A percentile compares a stretch with the other conserved stretches of the same genome.
phyloP scores from a whole-genome alignment of 2,113 vertebrate genomes.

The Sphyrna mokarran region DNA sequence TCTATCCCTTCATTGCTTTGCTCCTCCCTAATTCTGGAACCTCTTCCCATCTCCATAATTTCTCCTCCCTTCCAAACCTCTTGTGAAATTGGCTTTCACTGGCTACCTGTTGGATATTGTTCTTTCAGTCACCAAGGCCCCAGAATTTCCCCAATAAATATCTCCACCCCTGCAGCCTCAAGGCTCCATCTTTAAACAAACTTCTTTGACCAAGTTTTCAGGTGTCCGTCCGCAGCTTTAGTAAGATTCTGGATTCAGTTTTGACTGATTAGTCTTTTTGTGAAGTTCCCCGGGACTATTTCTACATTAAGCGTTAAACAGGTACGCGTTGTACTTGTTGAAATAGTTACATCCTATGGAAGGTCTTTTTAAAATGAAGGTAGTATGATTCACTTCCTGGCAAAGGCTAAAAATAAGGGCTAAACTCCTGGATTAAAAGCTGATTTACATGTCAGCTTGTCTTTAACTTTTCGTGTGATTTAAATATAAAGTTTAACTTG shows the following conservation, averaged over 20 bases:
- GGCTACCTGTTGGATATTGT: neutral
- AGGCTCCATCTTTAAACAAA: neutral
- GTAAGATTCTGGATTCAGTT: neutral
- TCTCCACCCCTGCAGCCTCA: neutral
- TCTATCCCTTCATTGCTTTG: neutral
- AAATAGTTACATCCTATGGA: neutral
- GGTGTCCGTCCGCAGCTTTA: neutral
- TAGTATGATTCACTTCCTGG: no score
- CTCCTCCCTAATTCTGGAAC: neutral
- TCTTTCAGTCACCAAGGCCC: neutral
- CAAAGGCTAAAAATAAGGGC: neutral
- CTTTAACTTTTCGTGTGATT: neutral
- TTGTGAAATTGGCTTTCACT: neutral
- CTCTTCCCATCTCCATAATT: neutral
- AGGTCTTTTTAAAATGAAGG: neutral
- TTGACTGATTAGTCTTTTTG: neutral
- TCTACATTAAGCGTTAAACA: neutral
- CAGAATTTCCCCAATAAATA: neutral
- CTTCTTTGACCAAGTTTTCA: neutral
- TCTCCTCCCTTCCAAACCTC: neutral
- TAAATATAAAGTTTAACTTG: neutral
- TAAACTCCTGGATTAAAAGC: neutral
- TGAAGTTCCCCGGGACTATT: neutral
- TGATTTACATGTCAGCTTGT: neutral
- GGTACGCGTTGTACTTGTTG: neutral